Base-by-base conservation (phyloP, 2,888 invertebrate species). In the Aphidoletes aphidimyza region DNA sequence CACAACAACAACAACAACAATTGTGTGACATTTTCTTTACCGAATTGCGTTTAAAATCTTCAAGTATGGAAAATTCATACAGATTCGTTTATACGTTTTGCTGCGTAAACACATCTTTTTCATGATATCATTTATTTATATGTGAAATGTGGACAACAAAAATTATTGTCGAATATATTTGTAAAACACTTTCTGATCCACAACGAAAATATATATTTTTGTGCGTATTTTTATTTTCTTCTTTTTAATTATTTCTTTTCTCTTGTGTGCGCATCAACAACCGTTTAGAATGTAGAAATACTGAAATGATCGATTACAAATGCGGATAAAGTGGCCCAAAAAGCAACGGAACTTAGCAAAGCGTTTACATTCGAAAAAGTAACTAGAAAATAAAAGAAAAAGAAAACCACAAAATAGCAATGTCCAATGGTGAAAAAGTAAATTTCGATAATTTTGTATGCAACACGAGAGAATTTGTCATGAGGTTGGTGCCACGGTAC, bases 31-130 rank as follows among this genome's bases (percentile, higher is more conserved):
- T 54, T 54, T 3, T 14, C 30, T 69, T 81, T 81, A 81, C 81
- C 81, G 81, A n/a, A 81, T 81, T 22, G 81, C 37, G 81, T 81
- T 81, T 5, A 81, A 37, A 81, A 81, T 81, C 22, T 37, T 36
- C 0, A 81, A 81, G 37, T 81, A 81, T 5, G 81, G 81, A 22
- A 81, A 81, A 81, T 37, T 81, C 3, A 81, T 81, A 37, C 81
- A 81, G 37, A 81, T 81, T n/a, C 81, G 81, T 37, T 81, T 81
- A 17, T 81, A 81, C 11, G 37, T 81, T 81, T 37, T 81, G 37
- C 81, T 37, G n/a, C 81, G 81, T n/a, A 37, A 81, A 81, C 81
- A 81, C 81, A 81, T 81, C 11, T 81, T 81, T 81, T 81, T 81
- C 81, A 81, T 81, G 81, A 37, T 37, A 8, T 37, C 81, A 81